Evolutionary conservation across 2,797 vertebrate species (phyloP).

Genomic region (Melanotaenia pygmaea): DNA sequence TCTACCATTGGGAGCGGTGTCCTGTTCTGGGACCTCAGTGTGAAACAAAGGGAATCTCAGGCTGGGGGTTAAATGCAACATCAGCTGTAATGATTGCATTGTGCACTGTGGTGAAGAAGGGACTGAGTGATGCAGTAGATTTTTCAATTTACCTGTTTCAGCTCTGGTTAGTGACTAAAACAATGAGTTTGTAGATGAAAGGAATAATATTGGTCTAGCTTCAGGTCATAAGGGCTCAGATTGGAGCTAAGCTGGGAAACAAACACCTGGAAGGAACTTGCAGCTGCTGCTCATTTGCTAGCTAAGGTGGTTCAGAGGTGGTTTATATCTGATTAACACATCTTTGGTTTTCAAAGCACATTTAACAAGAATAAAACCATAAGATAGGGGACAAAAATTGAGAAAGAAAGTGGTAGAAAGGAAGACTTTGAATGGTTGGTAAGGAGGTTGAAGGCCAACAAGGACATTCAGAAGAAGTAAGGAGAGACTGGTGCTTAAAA

Average conservation of each 20-base stretch:
- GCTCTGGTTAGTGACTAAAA: not conserved
- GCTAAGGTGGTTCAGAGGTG: not conserved
- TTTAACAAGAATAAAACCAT: not conserved
- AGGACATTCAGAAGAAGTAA: not conserved
- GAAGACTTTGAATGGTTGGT: not conserved
- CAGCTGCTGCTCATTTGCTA: not conserved
- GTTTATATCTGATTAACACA: not conserved
- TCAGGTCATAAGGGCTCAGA: not conserved
- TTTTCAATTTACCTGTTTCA: not conserved
- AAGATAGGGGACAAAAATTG: not conserved
- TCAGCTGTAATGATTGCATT: not conserved
- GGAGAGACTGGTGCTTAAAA: not conserved
- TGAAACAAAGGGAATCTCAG: no score
- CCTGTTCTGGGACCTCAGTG: no score
- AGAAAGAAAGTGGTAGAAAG: not conserved
- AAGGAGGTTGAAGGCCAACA: not conserved
- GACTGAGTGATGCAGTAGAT: not conserved
- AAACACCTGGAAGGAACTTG: not conserved
- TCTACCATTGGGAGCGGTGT: no score
- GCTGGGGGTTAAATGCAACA: not conserved
- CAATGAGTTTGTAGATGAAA: not conserved
- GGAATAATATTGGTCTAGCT: not conserved
- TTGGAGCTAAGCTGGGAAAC: not conserved
- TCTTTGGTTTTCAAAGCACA: not conserved
- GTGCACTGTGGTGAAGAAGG: not conserved